Conservation (phyloP, 2,113 vertebrate species). For the Fulmarus glacialis region DNA sequence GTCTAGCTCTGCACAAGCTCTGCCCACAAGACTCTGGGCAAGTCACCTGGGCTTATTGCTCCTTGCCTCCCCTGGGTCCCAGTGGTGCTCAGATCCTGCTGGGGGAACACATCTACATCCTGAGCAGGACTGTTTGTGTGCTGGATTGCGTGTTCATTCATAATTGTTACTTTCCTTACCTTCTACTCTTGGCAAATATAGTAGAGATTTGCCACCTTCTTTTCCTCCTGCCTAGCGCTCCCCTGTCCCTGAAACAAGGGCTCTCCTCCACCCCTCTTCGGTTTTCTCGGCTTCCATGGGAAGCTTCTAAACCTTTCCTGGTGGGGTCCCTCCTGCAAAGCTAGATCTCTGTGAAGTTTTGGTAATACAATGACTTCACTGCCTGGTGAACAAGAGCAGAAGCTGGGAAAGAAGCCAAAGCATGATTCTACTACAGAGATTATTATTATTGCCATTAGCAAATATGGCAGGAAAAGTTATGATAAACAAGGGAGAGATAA, state of each 20-base stretch:
- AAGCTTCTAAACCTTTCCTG: not conserved
- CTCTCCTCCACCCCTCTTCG: not conserved
- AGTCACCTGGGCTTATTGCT: not conserved
- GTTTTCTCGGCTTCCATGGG: not conserved
- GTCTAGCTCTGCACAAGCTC: not conserved
- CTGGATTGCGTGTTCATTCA: not conserved
- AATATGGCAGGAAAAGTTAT: not conserved
- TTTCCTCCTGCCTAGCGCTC: not conserved
- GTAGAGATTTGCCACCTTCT: not conserved
- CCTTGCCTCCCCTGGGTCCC: not conserved
- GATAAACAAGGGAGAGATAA: slow-evolving; percentile 9
- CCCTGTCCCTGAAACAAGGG: not conserved
- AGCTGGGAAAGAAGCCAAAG: slow-evolving; percentile 29
- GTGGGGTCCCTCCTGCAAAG: not conserved
- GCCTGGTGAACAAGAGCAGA: not conserved
- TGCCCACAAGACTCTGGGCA: not conserved
- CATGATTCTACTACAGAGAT: not conserved
- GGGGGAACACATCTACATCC: not conserved
- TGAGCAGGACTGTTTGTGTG: not conserved
- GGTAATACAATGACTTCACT: not conserved
- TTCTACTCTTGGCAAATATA: not conserved
- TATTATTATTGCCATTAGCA: slow-evolving; percentile 30
- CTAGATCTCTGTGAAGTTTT: not conserved
- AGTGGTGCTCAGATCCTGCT: not conserved
- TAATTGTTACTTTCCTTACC: not conserved